A percentile compares a stretch with the other conserved stretches of the same genome.
These are phyloP conservation scores for Spinibarbus caldwelli DNA, from an alignment of 2,797 vertebrate genomes.

Conservation along the genomic window DNA sequence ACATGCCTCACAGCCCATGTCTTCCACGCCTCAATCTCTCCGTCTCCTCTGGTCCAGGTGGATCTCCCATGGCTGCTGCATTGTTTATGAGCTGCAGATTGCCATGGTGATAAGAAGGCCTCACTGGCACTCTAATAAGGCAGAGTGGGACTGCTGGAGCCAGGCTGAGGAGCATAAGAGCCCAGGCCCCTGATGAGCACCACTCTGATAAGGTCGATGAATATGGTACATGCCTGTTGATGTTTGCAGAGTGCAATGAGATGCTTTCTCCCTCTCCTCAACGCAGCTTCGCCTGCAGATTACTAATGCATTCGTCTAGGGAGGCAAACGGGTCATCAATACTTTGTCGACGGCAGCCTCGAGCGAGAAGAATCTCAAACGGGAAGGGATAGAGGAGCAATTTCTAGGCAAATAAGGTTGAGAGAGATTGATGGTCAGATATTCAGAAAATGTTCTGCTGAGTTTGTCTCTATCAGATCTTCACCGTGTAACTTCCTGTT, in stretches of 20 bases:
- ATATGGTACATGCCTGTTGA: constrained; percentile 63
- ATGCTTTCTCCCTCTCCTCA: constrained; percentile 42
- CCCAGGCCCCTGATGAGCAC: constrained; percentile 54
- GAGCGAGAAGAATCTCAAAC: constrained; percentile 44
- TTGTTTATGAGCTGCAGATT: constrained; percentile 64
- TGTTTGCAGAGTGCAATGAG: constrained; percentile 59
- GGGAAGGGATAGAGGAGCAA: constrained; percentile 24
- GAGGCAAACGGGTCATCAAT: constrained; percentile 54
- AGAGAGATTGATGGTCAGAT: constrained; percentile 36
- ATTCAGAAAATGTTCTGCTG: background rate
- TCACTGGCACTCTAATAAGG: constrained; percentile 60
- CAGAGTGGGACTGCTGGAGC: constrained; percentile 53
- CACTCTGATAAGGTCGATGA: constrained; percentile 65
- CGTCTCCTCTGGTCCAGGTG: constrained; percentile 45
- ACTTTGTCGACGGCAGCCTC: constrained; percentile 52
- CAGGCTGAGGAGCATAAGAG: constrained; percentile 55
- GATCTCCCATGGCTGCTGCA: constrained; percentile 56
- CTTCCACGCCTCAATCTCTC: constrained; percentile 29
- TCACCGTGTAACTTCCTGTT: background rate
- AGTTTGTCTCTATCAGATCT: constrained; percentile 17
- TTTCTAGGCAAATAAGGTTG: constrained; percentile 49
- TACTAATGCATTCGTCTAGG: constrained; percentile 60
- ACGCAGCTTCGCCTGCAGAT: constrained; percentile 44
- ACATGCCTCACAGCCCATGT: constrained; percentile 31
- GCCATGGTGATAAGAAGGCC: constrained; percentile 58